Evolutionary conservation across 2,888 invertebrate species (phyloP).

Genomic region (Andrena haemorrhoa): DNA sequence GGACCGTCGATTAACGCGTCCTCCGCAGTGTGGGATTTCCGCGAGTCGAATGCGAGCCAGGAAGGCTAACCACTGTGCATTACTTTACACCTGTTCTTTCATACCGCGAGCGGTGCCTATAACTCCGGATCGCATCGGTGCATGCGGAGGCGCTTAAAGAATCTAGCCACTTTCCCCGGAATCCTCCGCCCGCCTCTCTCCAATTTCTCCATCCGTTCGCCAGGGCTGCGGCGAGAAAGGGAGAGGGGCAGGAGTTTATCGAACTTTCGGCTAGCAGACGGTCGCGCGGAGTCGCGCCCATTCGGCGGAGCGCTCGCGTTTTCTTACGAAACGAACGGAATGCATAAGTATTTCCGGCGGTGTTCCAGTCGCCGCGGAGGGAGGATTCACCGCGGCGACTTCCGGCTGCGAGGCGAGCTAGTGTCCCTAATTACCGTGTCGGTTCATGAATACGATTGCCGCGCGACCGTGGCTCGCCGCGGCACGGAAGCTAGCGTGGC

Average conservation of each 20-base stretch:
- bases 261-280: slow-evolving; percentile 48
- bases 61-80: too few species aligned
- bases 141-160: background rate
- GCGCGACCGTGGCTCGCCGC: slow-evolving; percentile 65
- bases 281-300: slow-evolving; percentile 51
- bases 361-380: slow-evolving; percentile 78
- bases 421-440: slow-evolving; percentile 85
- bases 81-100: too few species aligned
- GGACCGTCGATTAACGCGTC: too few species aligned
- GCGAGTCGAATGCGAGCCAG: too few species aligned
- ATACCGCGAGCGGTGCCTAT: background rate
- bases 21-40: too few species aligned
- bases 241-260: slow-evolving; percentile 57
- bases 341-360: slow-evolving; percentile 84
- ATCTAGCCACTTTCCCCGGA: background rate
- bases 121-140: background rate
- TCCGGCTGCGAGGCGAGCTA: slow-evolving; percentile 84
- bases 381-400: slow-evolving; percentile 84
- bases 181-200: background rate
- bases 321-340: slow-evolving; percentile 82
- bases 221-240: background rate
- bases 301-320: slow-evolving; percentile 78
- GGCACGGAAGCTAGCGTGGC: slow-evolving; percentile 85
- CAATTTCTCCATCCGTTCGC: background rate
- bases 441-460: slow-evolving; percentile 85